These are phyloP conservation scores for Lepidocyrtinus sp. DNA, from an alignment of 2,888 invertebrate genomes.

Conservation along the genomic window DNA sequence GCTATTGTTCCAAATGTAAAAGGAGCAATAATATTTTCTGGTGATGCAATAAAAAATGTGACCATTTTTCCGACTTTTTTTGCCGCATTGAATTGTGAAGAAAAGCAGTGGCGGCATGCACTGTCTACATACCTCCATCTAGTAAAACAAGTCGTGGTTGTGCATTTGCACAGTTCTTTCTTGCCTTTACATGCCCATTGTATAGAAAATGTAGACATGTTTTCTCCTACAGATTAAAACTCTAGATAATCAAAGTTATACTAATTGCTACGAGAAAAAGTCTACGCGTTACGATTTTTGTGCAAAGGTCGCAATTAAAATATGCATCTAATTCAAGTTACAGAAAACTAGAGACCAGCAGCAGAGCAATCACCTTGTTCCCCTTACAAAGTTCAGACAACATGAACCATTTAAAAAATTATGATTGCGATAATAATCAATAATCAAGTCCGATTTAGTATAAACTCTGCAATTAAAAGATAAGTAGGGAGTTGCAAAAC, in stretches of 20 bases:
- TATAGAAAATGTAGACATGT: not conserved
- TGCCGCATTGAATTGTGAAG: not conserved
- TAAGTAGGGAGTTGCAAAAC: not conserved
- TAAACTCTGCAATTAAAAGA: constrained; percentile 36
- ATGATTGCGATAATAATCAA: constrained; percentile 41
- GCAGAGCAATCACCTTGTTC: constrained; percentile 1
- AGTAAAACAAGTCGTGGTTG: not conserved
- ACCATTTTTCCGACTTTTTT: constrained; percentile 5
- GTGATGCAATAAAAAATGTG: not conserved
- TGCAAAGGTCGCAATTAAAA: constrained; percentile 4
- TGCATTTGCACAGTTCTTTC: not conserved
- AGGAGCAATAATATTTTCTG: not conserved
- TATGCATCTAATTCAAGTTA: constrained; percentile 4
- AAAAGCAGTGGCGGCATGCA: constrained; percentile 6
- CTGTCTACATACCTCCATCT: constrained; percentile 5
- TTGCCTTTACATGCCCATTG: not conserved
- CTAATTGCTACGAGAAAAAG: constrained; percentile 48
- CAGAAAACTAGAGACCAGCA: not conserved
- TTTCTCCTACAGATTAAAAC: constrained; percentile 17
- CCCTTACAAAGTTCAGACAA: not conserved
- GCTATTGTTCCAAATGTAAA: not conserved
- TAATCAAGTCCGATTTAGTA: constrained; percentile 32
- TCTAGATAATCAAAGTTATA: constrained; percentile 45
- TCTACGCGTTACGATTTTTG: not conserved
- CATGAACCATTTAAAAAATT: not conserved